phyloP scores from a whole-genome alignment of 2,888 invertebrate genomes.

The Papilio gigon region DNA sequence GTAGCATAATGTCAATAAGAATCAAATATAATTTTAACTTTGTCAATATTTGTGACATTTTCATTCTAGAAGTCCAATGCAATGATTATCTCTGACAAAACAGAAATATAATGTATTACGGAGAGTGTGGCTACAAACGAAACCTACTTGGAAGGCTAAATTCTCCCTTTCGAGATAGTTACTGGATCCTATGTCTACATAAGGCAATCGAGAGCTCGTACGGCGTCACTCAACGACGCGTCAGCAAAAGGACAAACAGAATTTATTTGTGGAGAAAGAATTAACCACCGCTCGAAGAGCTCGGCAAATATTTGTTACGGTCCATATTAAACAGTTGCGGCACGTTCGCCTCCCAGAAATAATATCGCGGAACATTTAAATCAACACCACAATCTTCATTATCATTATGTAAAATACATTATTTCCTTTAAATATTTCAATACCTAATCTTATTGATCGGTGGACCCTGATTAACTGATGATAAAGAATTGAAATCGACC shows the following conservation, averaged over 20 bases:
- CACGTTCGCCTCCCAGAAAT: background rate
- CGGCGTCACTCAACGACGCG: background rate
- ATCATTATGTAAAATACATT: background rate
- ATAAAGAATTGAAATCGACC: background rate
- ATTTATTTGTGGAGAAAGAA: slow-evolving; percentile 24
- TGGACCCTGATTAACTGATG: background rate
- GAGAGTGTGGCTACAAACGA: too few relatives aligned
- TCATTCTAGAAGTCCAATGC: too few relatives aligned
- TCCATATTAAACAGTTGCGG: background rate
- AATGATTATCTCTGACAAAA: too few relatives aligned
- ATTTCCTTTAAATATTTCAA: background rate
- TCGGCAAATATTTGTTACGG: slow-evolving; percentile 21
- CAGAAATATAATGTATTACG: too few relatives aligned
- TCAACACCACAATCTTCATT: background rate
- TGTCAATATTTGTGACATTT: too few relatives aligned
- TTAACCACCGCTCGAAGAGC: slow-evolving; percentile 7
- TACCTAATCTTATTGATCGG: background rate
- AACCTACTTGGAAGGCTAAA: too few relatives aligned
- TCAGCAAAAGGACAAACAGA: slow-evolving; percentile 6
- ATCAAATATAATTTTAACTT: too few relatives aligned
- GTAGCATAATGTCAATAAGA: too few relatives aligned
- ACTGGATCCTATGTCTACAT: slow-evolving; percentile 7
- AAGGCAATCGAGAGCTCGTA: slow-evolving; percentile 3
- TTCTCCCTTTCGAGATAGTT: too few relatives aligned
- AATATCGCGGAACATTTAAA: background rate